A percentile compares a stretch with the other conserved stretches of the same genome.
Evolutionary conservation across 2,888 invertebrate species (phyloP).

Genomic region (Phengaris alcon): DNA sequence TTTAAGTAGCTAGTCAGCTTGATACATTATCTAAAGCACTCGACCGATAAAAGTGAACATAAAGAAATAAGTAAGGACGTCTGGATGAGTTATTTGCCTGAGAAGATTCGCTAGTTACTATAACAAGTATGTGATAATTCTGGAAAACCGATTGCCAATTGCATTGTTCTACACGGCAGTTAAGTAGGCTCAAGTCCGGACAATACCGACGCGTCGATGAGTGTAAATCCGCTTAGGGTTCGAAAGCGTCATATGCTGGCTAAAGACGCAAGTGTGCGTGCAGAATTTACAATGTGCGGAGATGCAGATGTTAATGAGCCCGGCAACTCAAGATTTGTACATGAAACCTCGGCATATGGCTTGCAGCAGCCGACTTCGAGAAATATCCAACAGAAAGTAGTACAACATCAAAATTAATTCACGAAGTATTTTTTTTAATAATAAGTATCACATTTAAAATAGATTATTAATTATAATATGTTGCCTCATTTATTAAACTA

Average conservation of each 20-base stretch:
- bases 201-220: constrained; percentile 44
- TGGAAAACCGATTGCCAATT: constrained; percentile 6
- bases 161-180: constrained; percentile 21
- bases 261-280: constrained; percentile 57
- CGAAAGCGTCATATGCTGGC: constrained; percentile 44
- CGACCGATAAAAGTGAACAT: constrained; percentile 76
- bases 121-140: constrained; percentile 36
- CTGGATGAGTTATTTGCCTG: constrained; percentile 1
- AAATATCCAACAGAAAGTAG: constrained; percentile 1
- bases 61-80: constrained; percentile 71
- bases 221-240: constrained; percentile 62
- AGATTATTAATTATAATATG: background rate
- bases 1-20: constrained; percentile 45
- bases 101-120: background rate
- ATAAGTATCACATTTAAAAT: background rate
- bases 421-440: background rate
- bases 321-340: constrained; percentile 35
- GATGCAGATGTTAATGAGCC: constrained; percentile 66
- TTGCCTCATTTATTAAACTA: background rate
- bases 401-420: background rate
- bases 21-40: constrained; percentile 71
- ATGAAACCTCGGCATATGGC: constrained; percentile 14
- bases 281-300: constrained; percentile 60
- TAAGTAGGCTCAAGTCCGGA: constrained; percentile 11
- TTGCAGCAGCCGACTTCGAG: constrained; percentile 3